Evolutionary conservation across 2,888 invertebrate genomes (phyloP), one percentile per base, ranked within the genome.

Genomic region (Petrolisthes cinctipes): DNA sequence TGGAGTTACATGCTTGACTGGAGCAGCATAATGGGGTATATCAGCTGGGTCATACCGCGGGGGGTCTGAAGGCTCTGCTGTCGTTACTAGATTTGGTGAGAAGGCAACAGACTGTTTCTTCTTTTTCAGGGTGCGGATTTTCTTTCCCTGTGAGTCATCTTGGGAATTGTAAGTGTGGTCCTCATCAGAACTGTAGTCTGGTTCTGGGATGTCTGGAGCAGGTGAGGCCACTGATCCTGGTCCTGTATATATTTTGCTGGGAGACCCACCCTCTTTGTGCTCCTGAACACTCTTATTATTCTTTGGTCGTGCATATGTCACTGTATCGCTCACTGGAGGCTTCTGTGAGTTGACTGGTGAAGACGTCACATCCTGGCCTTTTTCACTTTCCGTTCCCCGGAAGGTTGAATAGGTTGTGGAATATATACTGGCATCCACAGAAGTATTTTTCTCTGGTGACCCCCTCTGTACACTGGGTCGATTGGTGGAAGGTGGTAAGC

Each of bases 121-220:
- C 81, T 89, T 89, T 82, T 90, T 90, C 54, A 88, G 56, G 23
- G 90, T 87, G 37, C 86, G 83, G 1, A 76, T 68, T 57, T 89
- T 90, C 56, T 86, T 89, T 3, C 83, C 82, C 80, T 89, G 86
- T 5, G 88, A 82, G 6, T 89, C 90, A 82, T 88, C 87, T 57
- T 89, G 90, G 20, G 88, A 88, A 80, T 84, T 86, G 57, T 86
- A 87, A 37, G 90, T 86, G 78, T 79, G 86, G 51, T 91, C 90
- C 83, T 88, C 89, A 83, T 91, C 91, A 93, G 97, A 95, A 92
- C 97, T 97, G 93, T 97, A 97, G 93, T 97, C 97, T 0, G 97
- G 97, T 92, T 97, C 97, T 0, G 97, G 97, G 91, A 97, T 97
- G n/a, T 97, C 96, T 9, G 97, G 96, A 20, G 71, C 86, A 23